Conservation (phyloP, 2,113 vertebrate genomes). For the Haemorhous mexicanus region DNA sequence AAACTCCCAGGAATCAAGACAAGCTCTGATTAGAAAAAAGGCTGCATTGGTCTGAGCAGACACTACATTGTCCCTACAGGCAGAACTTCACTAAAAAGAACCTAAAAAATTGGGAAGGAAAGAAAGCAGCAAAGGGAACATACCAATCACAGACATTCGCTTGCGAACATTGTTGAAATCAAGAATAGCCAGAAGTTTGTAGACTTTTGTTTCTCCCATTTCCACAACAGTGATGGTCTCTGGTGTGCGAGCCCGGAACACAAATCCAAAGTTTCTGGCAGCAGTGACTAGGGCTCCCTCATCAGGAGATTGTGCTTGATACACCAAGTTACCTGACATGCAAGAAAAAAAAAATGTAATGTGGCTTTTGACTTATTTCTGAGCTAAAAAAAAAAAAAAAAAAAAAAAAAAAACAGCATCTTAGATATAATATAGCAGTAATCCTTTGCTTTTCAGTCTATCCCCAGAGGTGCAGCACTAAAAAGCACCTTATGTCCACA, state of each 20-base stretch:
- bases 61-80: accelerated
- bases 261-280: constrained; percentile 93
- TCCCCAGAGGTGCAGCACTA: neutral
- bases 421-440: neutral
- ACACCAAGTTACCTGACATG: constrained; percentile 80
- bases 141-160: constrained; percentile 96
- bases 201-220: constrained; percentile 81
- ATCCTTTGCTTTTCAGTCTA: neutral
- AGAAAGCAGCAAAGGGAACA: neutral
- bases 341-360: neutral
- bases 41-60: neutral
- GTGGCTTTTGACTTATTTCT: neutral
- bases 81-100: neutral
- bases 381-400: neutral
- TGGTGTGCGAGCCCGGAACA: constrained; percentile 87
- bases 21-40: neutral
- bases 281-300: constrained; percentile 94
- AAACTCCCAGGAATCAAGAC: neutral
- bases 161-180: constrained; percentile 94
- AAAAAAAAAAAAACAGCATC: neutral
- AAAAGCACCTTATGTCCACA: neutral
- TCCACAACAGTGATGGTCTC: constrained; percentile 85
- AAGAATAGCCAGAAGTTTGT: constrained; percentile 87
- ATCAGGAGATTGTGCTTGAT: constrained; percentile 97
- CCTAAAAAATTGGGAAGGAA: neutral